phyloP scores from a whole-genome alignment of 2,113 vertebrate species.

The Pyxicephalus adspersus region DNA sequence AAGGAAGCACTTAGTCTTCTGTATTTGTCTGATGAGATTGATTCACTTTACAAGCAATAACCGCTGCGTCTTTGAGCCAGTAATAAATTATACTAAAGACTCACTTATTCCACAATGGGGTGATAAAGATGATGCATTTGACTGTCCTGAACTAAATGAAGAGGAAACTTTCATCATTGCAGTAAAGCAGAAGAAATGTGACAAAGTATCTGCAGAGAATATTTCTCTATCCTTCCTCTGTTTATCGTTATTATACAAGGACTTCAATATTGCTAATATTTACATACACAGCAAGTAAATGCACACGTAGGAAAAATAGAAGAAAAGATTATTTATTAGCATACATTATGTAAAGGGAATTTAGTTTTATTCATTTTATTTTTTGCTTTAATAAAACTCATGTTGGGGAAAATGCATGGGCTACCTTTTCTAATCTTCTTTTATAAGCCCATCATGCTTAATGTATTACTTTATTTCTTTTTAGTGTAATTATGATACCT shows the following conservation, averaged over 20 bases:
- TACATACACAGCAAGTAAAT: background rate
- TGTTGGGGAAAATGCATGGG: no score
- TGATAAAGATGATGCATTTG: conserved; percentile 27
- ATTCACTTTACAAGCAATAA: background rate
- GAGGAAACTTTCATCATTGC: background rate
- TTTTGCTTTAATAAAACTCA: no score
- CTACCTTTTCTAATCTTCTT: no score
- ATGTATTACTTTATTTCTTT: no score
- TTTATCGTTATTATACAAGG: background rate
- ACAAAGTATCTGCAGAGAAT: background rate
- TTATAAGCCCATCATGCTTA: no score
- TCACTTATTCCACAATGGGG: background rate
- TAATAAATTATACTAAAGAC: background rate
- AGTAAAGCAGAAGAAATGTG: background rate
- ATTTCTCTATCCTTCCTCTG: background rate
- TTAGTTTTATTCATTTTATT: no score
- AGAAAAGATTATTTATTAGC: no score
- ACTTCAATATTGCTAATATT: background rate
- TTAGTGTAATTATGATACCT: no score
- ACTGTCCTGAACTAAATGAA: conserved; percentile 7
- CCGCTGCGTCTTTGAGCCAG: background rate
- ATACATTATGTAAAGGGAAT: no score
- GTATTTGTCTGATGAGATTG: conserved; percentile 25
- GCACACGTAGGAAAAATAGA: no score
- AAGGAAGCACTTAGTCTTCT: background rate